Conservation (phyloP, 2,113 vertebrate genomes). For the Syngnathus typhle region DNA sequence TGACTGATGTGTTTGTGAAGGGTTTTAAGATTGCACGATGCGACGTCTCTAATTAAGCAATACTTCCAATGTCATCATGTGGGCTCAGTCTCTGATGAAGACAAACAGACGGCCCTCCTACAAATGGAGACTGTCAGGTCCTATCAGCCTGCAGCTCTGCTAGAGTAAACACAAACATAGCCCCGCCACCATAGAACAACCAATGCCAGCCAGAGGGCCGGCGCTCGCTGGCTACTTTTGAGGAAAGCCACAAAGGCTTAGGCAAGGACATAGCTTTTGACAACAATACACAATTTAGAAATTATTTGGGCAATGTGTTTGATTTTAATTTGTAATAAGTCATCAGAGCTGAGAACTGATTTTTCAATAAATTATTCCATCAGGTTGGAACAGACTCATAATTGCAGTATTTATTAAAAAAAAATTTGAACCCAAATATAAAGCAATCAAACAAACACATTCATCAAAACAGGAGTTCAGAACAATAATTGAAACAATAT, state of each 20-base stretch:
- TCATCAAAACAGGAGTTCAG: too few species aligned
- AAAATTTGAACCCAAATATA: background rate
- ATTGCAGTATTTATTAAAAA: background rate
- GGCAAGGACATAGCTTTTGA: background rate
- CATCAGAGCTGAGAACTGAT: too few species aligned
- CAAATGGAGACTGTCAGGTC: slow-evolving; percentile 50
- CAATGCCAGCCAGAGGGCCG: slow-evolving; percentile 34
- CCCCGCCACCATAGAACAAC: slow-evolving; percentile 32
- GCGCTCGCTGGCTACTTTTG: slow-evolving; percentile 18
- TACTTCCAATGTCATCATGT: slow-evolving; percentile 45
- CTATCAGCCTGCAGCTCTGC: slow-evolving; percentile 51
- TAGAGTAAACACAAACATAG: slow-evolving; percentile 53
- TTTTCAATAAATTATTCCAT: too few species aligned
- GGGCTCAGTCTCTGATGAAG: slow-evolving; percentile 46
- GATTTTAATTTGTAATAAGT: background rate
- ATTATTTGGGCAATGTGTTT: too few species aligned
- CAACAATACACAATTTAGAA: background rate
- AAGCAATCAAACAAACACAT: background rate
- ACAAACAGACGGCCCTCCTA: slow-evolving; percentile 46
- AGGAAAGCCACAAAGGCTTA: slow-evolving; percentile 26
- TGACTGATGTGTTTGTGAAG: background rate
- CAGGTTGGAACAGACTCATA: too few species aligned
- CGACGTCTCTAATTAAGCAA: slow-evolving; percentile 31
- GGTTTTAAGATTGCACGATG: slow-evolving; percentile 21
- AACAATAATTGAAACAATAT: background rate